Evolutionary conservation across 2,888 invertebrate species (phyloP).

Genomic region (Sminthurinus aureus): DNA sequence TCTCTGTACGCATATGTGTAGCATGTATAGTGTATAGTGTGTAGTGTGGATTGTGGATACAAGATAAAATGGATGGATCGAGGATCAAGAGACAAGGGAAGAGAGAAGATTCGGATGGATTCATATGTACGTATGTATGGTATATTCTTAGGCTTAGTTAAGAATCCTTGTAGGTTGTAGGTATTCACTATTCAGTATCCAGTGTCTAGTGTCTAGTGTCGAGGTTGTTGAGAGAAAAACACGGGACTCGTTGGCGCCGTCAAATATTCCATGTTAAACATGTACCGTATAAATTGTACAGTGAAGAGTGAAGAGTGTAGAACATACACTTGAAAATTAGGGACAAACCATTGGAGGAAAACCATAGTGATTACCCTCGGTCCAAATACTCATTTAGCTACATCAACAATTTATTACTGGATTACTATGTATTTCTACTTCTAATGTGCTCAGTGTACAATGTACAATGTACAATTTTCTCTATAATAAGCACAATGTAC

Average conservation of each 20-base stretch:
- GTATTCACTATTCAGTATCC: no score
- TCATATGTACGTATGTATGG: neutral
- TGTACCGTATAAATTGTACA: neutral
- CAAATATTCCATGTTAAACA: conserved; percentile 11
- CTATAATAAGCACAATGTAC: no score
- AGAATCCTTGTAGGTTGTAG: no score
- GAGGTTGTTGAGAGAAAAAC: no score
- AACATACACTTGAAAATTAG: conserved; percentile 13
- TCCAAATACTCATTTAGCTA: conserved; percentile 39
- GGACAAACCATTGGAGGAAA: conserved; percentile 1
- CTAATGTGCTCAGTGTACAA: no score
- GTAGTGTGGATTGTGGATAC: conserved; percentile 5
- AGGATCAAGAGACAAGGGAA: neutral
- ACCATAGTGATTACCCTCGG: conserved; percentile 17
- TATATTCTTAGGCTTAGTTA: no score
- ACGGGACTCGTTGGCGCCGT: conserved; percentile 35
- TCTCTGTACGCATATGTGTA: neutral
- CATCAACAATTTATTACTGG: conserved; percentile 40
- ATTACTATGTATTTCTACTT: no score
- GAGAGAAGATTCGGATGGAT: neutral
- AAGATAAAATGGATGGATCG: conserved; percentile 10
- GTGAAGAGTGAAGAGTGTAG: neutral
- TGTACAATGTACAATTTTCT: no score
- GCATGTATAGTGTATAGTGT: neutral
- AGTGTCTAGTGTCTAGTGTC: no score